Evolutionary conservation across 2,797 vertebrate genomes (phyloP).

Genomic region (Serranus cabrilla): DNA sequence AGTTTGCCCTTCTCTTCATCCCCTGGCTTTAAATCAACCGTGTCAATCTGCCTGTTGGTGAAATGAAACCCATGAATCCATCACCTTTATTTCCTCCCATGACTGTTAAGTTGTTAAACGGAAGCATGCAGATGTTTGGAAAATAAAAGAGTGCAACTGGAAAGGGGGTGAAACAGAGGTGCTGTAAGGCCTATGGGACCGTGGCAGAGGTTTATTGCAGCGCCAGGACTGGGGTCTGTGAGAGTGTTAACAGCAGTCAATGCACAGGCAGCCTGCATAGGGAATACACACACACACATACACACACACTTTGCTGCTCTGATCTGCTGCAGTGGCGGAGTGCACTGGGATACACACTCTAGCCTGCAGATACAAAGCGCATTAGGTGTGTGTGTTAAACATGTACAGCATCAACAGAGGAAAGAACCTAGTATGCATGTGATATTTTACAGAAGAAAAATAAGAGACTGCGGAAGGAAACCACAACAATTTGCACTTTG

Average conservation of each 20-base stretch:
- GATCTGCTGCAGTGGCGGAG: constrained; percentile 81
- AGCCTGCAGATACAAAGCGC: constrained; percentile 60
- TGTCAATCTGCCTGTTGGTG: constrained; percentile 33
- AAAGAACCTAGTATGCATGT: neutral
- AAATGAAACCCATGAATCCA: constrained; percentile 48
- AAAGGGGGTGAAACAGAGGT: neutral
- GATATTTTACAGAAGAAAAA: neutral
- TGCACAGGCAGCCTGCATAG: constrained; percentile 69
- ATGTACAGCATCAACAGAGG: constrained; percentile 28
- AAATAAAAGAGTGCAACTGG: neutral
- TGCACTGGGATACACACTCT: constrained; percentile 60
- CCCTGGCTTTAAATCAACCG: constrained; percentile 58
- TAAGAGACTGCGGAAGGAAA: constrained; percentile 2
- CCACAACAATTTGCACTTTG: constrained; percentile 43
- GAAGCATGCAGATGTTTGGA: constrained; percentile 12
- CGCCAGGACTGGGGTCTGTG: constrained; percentile 42
- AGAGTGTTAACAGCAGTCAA: constrained; percentile 71
- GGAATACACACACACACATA: constrained; percentile 54
- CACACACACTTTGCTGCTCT: constrained; percentile 62
- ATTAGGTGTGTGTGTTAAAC: constrained; percentile 46
- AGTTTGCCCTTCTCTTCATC: constrained; percentile 46
- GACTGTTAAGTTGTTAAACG: constrained; percentile 27
- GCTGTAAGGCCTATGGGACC: constrained; percentile 23
- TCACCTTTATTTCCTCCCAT: constrained; percentile 24
- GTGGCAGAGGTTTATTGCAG: constrained; percentile 41